Conservation (phyloP, 2,113 vertebrate species). For the Limnothrissa miodon region DNA sequence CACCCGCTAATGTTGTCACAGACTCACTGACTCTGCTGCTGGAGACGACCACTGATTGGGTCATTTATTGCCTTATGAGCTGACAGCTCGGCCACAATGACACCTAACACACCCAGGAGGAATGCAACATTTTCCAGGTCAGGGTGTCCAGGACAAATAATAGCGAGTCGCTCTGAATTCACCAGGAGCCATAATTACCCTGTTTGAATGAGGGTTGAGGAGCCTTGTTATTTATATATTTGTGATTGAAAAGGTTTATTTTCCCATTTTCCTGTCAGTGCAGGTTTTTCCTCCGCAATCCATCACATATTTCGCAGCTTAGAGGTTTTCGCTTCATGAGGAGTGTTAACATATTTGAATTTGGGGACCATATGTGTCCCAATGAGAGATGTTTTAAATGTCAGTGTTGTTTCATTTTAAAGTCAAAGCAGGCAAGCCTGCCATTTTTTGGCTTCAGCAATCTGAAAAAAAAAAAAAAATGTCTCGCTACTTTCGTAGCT, state of each 20-base stretch:
- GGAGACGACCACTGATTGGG: neutral
- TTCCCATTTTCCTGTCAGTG: neutral
- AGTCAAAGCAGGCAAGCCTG: neutral
- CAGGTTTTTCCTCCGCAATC: neutral
- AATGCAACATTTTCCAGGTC: neutral
- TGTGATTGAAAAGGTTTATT: constrained; percentile 50
- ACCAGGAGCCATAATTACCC: constrained; percentile 69
- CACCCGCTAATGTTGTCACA: neutral
- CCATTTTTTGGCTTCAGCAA: too few species aligned
- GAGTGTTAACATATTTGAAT: neutral
- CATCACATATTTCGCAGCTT: neutral
- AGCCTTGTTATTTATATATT: constrained; percentile 68
- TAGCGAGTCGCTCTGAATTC: neutral
- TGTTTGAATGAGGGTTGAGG: constrained; percentile 62
- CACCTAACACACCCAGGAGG: neutral
- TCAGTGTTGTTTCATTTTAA: neutral
- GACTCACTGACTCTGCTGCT: neutral
- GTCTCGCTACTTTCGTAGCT: too few species aligned
- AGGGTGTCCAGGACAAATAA: neutral
- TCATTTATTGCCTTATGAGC: neutral
- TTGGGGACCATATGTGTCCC: neutral
- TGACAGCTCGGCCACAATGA: neutral
- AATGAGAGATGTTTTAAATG: neutral
- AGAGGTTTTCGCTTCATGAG: neutral
- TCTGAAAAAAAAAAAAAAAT: too few species aligned